These are phyloP conservation scores for Phragmatobia fuliginosa DNA, from an alignment of 2,888 invertebrate genomes.

Conservation along the genomic window DNA sequence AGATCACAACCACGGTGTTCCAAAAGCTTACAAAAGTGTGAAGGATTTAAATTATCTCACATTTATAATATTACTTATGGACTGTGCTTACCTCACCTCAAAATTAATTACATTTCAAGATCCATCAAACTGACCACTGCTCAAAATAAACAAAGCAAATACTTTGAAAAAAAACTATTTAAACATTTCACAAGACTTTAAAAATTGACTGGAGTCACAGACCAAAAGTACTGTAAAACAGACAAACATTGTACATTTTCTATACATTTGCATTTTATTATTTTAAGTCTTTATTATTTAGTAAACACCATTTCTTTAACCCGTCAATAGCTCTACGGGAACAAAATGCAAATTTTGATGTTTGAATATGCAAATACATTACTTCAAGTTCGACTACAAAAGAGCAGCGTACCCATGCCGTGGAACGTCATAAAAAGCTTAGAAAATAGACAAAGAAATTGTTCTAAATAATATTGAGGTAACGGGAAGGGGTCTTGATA, in stretches of 20 bases:
- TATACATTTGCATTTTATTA: slow-evolving; percentile 76
- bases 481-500: slow-evolving; percentile 68
- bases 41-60: background rate
- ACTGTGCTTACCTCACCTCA: background rate
- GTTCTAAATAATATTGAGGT: slow-evolving; percentile 74
- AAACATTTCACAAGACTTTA: background rate
- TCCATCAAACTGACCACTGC: background rate
- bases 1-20: too few species aligned
- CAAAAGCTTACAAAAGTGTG: background rate
- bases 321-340: slow-evolving; percentile 64
- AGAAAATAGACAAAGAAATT: slow-evolving; percentile 71
- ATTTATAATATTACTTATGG: background rate
- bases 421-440: slow-evolving; percentile 75
- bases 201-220: background rate
- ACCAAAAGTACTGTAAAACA: slow-evolving; percentile 44
- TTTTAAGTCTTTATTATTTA: slow-evolving; percentile 68
- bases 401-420: slow-evolving; percentile 64
- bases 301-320: slow-evolving; percentile 66
- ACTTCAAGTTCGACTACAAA: slow-evolving; percentile 65
- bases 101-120: background rate
- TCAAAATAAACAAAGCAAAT: background rate
- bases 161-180: background rate
- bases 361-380: slow-evolving; percentile 82
- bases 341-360: slow-evolving; percentile 78
- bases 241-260: slow-evolving; percentile 59